A percentile compares a stretch with the other conserved stretches of the same genome.
These are phyloP conservation scores for Nipponia nippon DNA, from an alignment of 2,113 vertebrate species.

Conservation along the genomic window DNA sequence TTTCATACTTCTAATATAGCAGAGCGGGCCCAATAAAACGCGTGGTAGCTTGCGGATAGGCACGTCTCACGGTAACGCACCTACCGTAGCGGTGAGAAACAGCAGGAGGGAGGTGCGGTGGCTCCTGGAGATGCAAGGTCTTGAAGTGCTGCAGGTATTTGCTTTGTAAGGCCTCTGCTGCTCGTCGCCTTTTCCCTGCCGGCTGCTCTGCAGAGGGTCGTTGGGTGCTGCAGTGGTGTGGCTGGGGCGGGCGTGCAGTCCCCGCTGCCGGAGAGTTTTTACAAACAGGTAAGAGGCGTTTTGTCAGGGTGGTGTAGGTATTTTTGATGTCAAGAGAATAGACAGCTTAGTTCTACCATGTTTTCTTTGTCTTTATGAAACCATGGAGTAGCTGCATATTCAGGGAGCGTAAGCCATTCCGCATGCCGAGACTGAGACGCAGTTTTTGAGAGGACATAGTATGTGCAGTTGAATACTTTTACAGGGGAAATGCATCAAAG, in stretches of 20 bases:
- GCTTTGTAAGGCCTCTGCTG: not conserved
- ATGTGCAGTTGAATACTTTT: not conserved
- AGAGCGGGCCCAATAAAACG: not conserved
- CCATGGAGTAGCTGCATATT: not conserved
- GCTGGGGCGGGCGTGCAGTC: not conserved
- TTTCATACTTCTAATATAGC: not conserved
- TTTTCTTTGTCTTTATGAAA: not conserved
- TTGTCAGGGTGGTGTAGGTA: fast-evolving
- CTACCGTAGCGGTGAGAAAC: fast-evolving
- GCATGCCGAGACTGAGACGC: fast-evolving
- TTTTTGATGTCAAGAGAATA: not conserved
- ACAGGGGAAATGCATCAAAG: not conserved
- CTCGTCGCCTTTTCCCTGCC: not conserved
- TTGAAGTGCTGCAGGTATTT: not conserved
- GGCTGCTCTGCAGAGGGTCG: not conserved
- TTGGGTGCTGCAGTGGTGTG: not conserved
- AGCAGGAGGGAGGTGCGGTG: not conserved
- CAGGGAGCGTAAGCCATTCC: not conserved
- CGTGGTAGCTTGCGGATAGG: not conserved
- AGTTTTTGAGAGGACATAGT: not conserved
- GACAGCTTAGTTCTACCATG: not conserved
- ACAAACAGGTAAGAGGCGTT: not conserved
- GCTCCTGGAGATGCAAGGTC: not conserved
- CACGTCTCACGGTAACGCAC: not conserved
- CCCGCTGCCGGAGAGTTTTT: not conserved